These are phyloP conservation scores for Lymantria dispar DNA, from an alignment of 2,888 invertebrate genomes.

Conservation along the genomic window DNA sequence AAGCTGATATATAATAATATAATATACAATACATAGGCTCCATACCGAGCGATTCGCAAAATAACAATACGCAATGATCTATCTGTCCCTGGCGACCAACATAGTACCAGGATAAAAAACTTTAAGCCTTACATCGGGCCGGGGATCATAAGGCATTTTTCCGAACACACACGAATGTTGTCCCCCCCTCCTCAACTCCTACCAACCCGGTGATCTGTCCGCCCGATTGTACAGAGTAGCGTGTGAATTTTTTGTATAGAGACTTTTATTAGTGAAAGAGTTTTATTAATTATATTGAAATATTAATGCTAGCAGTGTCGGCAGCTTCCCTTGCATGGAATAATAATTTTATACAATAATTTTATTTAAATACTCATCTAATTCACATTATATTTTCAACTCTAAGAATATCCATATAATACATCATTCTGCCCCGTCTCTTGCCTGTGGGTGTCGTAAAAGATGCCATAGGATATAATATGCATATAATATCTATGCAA, in stretches of 20 bases:
- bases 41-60: constrained; percentile 4
- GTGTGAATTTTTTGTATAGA: constrained; percentile 35
- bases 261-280: constrained; percentile 9
- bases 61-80: constrained; percentile 33
- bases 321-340: too few species aligned
- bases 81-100: constrained; percentile 41
- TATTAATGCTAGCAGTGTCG: background rate
- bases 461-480: too few species aligned
- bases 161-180: constrained; percentile 70
- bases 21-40: too few species aligned
- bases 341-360: too few species aligned
- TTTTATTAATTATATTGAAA: background rate
- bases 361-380: too few species aligned
- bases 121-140: constrained; percentile 48
- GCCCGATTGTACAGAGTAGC: constrained; percentile 61
- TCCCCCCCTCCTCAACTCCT: constrained; percentile 26
- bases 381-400: too few species aligned
- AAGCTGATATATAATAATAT: too few species aligned
- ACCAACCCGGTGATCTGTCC: constrained; percentile 62
- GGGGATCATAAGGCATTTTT: constrained; percentile 80
- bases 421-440: too few species aligned
- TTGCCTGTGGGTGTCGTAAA: too few species aligned
- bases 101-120: constrained; percentile 55
- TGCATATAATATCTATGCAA: too few species aligned
- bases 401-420: too few species aligned